Conservation (phyloP, 2,888 invertebrate genomes). For the Pseudococcus viburni region DNA sequence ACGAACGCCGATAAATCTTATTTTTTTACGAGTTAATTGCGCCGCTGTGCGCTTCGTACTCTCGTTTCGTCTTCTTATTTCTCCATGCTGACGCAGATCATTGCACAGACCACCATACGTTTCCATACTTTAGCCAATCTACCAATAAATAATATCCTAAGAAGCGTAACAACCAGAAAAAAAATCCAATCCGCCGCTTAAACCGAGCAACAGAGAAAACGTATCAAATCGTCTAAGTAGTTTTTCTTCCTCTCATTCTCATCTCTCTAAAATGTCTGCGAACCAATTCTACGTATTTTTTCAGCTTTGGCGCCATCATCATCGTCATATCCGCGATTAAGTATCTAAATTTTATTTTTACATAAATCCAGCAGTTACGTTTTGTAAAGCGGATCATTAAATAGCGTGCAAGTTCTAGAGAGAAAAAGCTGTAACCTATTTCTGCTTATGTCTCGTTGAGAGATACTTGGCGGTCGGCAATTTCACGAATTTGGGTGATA, state of each 20-base stretch:
- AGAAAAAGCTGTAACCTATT: slow-evolving; percentile 37
- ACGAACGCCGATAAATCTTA: slow-evolving; percentile 21
- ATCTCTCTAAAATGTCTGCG: background rate
- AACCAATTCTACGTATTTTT: background rate
- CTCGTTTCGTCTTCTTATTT: background rate
- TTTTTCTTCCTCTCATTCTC: background rate
- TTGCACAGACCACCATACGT: slow-evolving; percentile 17
- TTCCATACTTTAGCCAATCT: slow-evolving; percentile 28
- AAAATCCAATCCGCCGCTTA: background rate
- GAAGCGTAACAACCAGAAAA: background rate
- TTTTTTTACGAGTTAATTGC: slow-evolving; percentile 42
- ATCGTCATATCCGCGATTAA: slow-evolving; percentile 4
- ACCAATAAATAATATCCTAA: slow-evolving; percentile 28
- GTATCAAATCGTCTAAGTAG: background rate
- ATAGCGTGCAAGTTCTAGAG: background rate
- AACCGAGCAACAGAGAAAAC: slow-evolving; percentile 7
- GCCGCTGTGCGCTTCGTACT: background rate
- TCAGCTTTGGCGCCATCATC: slow-evolving; percentile 6
- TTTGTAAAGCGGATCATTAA: background rate
- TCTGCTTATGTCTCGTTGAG: background rate
- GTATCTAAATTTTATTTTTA: background rate
- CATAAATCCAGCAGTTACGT: background rate
- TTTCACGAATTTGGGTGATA: slow-evolving; percentile 48
- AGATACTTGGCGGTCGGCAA: background rate
- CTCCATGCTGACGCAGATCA: slow-evolving; percentile 23